These are phyloP conservation scores for Corbicula japonica DNA, from an alignment of 2,888 invertebrate genomes.

Conservation along the genomic window DNA sequence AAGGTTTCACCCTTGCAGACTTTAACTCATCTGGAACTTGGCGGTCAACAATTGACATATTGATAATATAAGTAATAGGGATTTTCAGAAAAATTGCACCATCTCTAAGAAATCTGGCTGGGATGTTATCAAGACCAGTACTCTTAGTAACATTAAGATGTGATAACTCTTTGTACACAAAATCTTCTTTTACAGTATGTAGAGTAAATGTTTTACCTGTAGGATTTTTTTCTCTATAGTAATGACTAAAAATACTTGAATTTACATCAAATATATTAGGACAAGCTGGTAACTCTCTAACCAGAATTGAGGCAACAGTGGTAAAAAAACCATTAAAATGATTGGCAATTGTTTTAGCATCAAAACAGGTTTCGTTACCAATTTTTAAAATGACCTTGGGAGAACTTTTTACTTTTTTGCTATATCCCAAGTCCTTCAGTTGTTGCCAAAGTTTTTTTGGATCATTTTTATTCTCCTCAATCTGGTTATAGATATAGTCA, in stretches of 20 bases:
- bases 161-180: constrained; percentile 6
- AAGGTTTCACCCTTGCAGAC: too few relatives aligned
- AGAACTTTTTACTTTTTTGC: background rate
- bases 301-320: constrained; percentile 3
- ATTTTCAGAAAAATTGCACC: constrained; percentile 5
- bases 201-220: background rate
- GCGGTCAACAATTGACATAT: background rate
- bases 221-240: too few relatives aligned
- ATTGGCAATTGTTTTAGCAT: constrained; percentile 8
- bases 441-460: constrained; percentile 9
- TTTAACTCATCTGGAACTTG: background rate
- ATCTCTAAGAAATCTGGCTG: constrained; percentile 11
- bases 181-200: background rate
- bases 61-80: too few relatives aligned
- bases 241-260: background rate
- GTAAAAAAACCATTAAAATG: constrained; percentile 13
- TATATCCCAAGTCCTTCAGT: constrained; percentile 15
- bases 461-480: constrained; percentile 24
- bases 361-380: constrained; percentile 8
- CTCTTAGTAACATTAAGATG: background rate
- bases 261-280: background rate
- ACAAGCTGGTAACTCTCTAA: constrained; percentile 5
- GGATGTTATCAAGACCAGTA: too few relatives aligned
- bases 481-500: constrained; percentile 13
- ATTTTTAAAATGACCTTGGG: constrained; percentile 11